A percentile compares a stretch with the other conserved stretches of the same genome.
Conservation (phyloP, 2,888 invertebrate species). For the Endomychus coccineus region DNA sequence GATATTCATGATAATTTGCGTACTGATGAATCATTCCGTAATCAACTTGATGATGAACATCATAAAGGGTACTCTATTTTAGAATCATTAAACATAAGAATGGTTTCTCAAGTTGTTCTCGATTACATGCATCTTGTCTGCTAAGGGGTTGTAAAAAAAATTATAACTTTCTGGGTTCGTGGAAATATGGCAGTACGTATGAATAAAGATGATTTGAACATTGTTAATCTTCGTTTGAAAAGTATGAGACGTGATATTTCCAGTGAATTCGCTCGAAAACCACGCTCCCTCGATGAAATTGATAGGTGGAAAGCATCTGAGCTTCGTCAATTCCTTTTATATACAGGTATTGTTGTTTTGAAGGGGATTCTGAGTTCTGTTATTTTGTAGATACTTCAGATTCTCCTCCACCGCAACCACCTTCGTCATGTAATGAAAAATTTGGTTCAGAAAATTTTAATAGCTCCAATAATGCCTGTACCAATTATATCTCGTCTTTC, state of each 20-base stretch:
- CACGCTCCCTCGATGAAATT: slow-evolving; percentile 13
- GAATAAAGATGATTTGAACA: neutral
- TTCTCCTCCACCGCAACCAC: too few species aligned
- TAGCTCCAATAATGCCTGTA: too few species aligned
- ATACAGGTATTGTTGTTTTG: too few species aligned
- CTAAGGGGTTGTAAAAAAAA: slow-evolving; percentile 21
- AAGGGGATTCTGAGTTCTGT: neutral
- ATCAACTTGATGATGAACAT: slow-evolving; percentile 19
- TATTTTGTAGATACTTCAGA: too few species aligned
- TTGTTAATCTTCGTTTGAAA: slow-evolving; percentile 3
- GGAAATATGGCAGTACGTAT: slow-evolving; percentile 6
- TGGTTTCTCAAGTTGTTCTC: slow-evolving; percentile 20
- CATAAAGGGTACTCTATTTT: slow-evolving; percentile 20
- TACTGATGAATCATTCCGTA: slow-evolving; percentile 21
- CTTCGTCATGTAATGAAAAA: too few species aligned
- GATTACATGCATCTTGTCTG: slow-evolving; percentile 24
- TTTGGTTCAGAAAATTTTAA: too few species aligned
- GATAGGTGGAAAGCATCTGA: too few species aligned
- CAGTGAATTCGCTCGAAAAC: slow-evolving; percentile 17
- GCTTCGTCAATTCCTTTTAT: too few species aligned
- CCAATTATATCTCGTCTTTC: too few species aligned
- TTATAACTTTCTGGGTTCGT: slow-evolving; percentile 15
- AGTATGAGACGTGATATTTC: slow-evolving; percentile 11
- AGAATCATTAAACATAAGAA: slow-evolving; percentile 14
- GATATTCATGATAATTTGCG: slow-evolving; percentile 17